These are phyloP conservation scores for Sebastes kiyomatsui DNA, from an alignment of 2,797 vertebrate genomes.

Conservation along the genomic window DNA sequence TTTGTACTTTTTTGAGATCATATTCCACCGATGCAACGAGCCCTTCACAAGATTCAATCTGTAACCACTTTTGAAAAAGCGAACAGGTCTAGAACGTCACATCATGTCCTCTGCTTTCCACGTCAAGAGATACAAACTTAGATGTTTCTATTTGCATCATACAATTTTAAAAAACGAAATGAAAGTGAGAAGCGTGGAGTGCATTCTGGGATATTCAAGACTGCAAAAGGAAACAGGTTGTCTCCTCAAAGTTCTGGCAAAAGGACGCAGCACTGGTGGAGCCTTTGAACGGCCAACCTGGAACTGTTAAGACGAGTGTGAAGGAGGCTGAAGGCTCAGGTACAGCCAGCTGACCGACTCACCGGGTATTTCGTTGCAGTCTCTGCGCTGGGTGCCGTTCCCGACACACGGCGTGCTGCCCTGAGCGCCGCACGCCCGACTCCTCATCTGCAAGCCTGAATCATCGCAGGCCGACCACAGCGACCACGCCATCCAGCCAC, in stretches of 20 bases:
- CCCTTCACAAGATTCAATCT: too few species aligned
- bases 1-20: too few species aligned
- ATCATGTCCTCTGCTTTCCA: background rate
- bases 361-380: slow-evolving; percentile 97
- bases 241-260: background rate
- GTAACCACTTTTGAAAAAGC: too few species aligned
- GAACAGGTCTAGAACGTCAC: too few species aligned
- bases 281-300: background rate
- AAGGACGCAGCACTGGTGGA: background rate
- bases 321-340: background rate
- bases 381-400: slow-evolving; percentile 91
- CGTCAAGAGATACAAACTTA: too few species aligned
- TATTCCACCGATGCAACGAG: too few species aligned
- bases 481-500: slow-evolving; percentile 97
- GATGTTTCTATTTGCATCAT: background rate
- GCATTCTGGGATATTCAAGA: background rate
- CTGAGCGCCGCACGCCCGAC: slow-evolving; percentile 85
- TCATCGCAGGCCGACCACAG: slow-evolving; percentile 94
- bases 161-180: background rate
- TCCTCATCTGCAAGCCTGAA: slow-evolving; percentile 89
- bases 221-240: background rate
- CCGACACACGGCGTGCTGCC: slow-evolving; percentile 84
- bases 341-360: slow-evolving; percentile 23
- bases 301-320: background rate
- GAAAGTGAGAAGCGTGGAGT: background rate